These are phyloP conservation scores for Pseudomyrmex pallidus DNA, from an alignment of 1,140 invertebrate species.

Conservation along the genomic window DNA sequence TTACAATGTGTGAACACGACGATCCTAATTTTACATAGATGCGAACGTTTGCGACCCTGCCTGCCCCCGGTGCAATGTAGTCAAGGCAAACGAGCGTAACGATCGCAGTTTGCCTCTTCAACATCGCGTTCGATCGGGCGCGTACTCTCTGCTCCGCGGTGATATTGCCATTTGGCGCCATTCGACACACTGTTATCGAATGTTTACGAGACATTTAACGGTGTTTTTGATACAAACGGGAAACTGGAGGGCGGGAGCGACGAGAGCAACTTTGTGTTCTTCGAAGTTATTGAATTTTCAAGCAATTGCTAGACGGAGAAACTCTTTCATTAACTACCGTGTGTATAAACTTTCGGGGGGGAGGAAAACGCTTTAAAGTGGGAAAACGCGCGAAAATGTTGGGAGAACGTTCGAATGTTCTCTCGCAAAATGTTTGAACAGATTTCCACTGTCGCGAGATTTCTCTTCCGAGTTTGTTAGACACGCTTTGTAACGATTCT, in stretches of 20 bases:
- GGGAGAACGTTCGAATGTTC: not conserved
- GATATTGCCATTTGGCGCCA: constrained; percentile 47
- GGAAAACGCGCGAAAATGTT: too few species aligned
- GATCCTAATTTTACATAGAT: constrained; percentile 74
- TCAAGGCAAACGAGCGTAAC: constrained; percentile 31
- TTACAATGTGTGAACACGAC: constrained; percentile 63
- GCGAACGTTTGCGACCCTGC: constrained; percentile 37
- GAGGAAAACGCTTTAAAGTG: too few species aligned
- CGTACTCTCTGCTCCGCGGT: constrained; percentile 7
- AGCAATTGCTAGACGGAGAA: not conserved
- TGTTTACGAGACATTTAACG: constrained; percentile 51
- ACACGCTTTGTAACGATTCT: constrained; percentile 53
- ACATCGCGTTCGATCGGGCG: constrained; percentile 13
- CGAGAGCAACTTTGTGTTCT: not conserved
- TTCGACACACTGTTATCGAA: constrained; percentile 45
- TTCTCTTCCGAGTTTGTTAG: constrained; percentile 28
- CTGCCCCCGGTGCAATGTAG: constrained; percentile 12
- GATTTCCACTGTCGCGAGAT: constrained; percentile 16
- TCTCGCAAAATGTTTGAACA: not conserved
- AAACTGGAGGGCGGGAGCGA: not conserved
- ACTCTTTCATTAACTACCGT: not conserved
- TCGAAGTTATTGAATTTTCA: constrained; percentile 31
- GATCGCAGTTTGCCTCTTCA: constrained; percentile 49
- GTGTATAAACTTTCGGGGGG: too few species aligned
- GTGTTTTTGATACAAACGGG: constrained; percentile 30